A percentile compares a stretch with the other conserved stretches of the same genome.
phyloP scores from a whole-genome alignment of 2,113 vertebrate genomes.

The Vulpes vulpes region DNA sequence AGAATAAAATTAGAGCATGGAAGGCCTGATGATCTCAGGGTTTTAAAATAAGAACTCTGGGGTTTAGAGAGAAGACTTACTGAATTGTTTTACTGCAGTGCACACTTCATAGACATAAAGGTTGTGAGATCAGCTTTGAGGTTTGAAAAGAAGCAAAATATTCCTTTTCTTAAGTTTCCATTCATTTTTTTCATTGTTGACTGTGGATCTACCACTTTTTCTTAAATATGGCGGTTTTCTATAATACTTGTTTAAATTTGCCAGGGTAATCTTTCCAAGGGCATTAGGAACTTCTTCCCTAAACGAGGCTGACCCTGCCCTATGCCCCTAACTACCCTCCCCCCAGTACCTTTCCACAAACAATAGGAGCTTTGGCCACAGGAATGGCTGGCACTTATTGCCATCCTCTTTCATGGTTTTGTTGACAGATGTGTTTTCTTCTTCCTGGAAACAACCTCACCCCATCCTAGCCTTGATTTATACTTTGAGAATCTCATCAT shows the following conservation, averaged over 20 bases:
- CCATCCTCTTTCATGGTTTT: background rate
- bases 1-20: background rate
- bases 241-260: background rate
- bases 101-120: background rate
- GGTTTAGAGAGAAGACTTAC: background rate
- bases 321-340: accelerated
- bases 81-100: background rate
- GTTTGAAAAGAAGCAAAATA: background rate
- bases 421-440: background rate
- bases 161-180: constrained; percentile 32
- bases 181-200: background rate
- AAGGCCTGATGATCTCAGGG: background rate
- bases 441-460: background rate
- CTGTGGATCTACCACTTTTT: background rate
- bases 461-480: background rate
- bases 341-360: background rate
- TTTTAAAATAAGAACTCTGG: background rate
- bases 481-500: background rate
- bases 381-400: accelerated
- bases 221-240: background rate
- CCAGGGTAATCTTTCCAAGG: background rate
- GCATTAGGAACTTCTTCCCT: background rate
- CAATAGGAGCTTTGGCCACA: background rate
- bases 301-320: too few species aligned
- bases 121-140: background rate